Base-by-base conservation (phyloP, 1,140 invertebrate species). In the Belonocnema kinseyi region DNA sequence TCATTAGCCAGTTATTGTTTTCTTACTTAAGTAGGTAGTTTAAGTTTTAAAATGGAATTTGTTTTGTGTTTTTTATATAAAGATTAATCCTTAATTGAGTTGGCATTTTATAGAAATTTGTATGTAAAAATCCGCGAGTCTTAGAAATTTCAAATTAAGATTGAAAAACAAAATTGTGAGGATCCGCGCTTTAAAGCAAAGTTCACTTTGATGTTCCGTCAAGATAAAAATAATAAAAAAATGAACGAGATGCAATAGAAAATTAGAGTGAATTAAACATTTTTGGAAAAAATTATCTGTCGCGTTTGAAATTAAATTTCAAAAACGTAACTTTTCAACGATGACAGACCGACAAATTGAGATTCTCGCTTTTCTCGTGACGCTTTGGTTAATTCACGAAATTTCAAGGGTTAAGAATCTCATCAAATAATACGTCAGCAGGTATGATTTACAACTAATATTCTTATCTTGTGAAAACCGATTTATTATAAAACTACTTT, bases 321-420 rank as follows among this genome's bases (percentile, higher is more conserved):
- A 17, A 17, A 11, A 54, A 10, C 17, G n/a, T 17, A 19, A 10
- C 46, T 79, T 19, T 11, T 50, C 26, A 70, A 74, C 71, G 56
- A 88, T 88, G 87, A 85, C 85, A 33, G 82, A 88, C 77, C 74
- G 77, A 16, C 86, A 89, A 75, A 46, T 81, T n/a, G 76, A 83
- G 10, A 83, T 88, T 72, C 73, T 88, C 19, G 71, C 86, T 26
- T 73, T 80, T 61, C 77, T 89, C 72, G 56, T 87, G 46, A 82
- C 82, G 14, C 76, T 85, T 75, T 89, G 87, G 88, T 26, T 85
- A 16, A 80, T 89, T 66, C 87, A 89, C 26, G 88, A 89, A 74
- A 78, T 79, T 11, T 61, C 82, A 4, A 83, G 77, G 81, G 72
- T 85, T 33, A 75, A 86, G 54, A 80, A 84, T 51, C 74, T 77